phyloP scores from a whole-genome alignment of 2,113 vertebrate genomes.

The Halichoerus grypus region DNA sequence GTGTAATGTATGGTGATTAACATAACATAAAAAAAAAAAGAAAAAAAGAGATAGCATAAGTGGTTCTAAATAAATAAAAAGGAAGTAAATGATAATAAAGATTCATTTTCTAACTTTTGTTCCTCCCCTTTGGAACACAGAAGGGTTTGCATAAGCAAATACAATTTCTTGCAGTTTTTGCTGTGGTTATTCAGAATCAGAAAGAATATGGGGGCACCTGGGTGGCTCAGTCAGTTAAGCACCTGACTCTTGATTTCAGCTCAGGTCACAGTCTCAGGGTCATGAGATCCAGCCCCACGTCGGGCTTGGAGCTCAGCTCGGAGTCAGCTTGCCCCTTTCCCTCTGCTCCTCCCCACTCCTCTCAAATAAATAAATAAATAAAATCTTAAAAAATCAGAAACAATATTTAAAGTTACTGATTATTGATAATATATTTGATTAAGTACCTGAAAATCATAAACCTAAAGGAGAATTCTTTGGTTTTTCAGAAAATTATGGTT shows the following conservation, averaged over 20 bases:
- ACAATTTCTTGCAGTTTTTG: not conserved
- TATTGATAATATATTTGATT: not conserved
- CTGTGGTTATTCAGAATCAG: not conserved
- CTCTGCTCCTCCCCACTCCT: not conserved
- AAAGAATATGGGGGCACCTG: not conserved
- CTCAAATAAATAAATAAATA: not conserved
- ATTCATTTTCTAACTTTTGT: not conserved
- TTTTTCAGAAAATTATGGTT: not conserved
- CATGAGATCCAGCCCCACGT: accelerated
- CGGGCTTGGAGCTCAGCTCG: not conserved
- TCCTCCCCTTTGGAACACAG: not conserved
- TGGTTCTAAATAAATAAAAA: not conserved
- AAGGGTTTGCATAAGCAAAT: no score
- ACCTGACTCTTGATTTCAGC: not conserved
- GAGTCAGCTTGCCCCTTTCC: not conserved
- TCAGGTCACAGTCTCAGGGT: not conserved
- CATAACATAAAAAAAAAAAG: no score
- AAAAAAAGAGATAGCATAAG: not conserved
- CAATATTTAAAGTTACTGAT: not conserved
- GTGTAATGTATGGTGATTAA: no score
- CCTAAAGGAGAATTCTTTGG: not conserved
- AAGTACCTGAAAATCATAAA: not conserved
- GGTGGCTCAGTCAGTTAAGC: not conserved
- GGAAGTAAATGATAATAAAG: not conserved
- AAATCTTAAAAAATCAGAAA: not conserved